Percentiles rank a stretch among this genome's conserved stretches.
These are phyloP conservation scores for Smutsia temminckii DNA, from an alignment of 2,797 vertebrate genomes.

Conservation along the genomic window DNA sequence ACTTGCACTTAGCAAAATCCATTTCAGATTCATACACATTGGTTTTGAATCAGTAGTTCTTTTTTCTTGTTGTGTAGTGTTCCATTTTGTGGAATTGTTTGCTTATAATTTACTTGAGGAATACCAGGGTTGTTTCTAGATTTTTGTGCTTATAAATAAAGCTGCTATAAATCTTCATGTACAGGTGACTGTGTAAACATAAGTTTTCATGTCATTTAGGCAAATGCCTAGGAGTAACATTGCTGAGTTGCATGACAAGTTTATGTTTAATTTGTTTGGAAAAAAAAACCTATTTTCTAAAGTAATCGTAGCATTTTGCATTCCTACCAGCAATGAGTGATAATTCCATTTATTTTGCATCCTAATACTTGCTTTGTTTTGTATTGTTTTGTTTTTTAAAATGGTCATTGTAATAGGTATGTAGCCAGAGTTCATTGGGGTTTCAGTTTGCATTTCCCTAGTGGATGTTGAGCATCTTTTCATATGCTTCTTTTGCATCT, in stretches of 20 bases:
- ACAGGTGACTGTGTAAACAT: neutral
- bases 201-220: conserved; percentile 4
- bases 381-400: neutral
- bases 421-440: neutral
- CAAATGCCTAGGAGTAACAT: neutral
- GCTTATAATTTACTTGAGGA: neutral
- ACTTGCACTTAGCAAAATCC: neutral
- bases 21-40: neutral
- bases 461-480: neutral
- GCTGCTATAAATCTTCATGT: neutral
- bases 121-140: neutral
- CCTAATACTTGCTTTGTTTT: neutral
- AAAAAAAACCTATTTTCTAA: neutral
- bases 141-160: neutral
- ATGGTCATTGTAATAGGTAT: neutral
- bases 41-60: neutral
- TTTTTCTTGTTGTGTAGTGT: neutral
- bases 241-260: neutral
- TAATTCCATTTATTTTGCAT: neutral
- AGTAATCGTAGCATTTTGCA: neutral
- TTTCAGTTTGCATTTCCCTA: conserved; percentile 2
- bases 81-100: neutral
- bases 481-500: neutral
- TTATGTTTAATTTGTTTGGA: neutral
- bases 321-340: neutral